Percentiles rank a stretch among this genome's conserved stretches.
Conservation (phyloP, 2,888 invertebrate genomes). For the Stenodera caucasica region DNA sequence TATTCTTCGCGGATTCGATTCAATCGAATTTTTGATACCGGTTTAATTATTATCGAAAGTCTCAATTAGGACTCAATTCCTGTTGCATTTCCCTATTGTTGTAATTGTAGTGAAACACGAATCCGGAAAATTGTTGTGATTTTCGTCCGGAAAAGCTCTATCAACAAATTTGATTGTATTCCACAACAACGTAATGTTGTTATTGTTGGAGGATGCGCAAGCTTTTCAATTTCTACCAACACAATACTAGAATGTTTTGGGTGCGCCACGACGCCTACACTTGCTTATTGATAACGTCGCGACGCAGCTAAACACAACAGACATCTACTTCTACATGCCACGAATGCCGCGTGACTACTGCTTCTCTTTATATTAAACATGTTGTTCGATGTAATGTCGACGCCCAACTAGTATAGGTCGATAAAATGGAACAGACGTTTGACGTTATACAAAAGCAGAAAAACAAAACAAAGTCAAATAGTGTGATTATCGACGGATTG, state of each 20-base stretch:
- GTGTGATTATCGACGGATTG: background rate
- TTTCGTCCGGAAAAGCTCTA: too few species aligned
- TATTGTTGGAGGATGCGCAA: too few species aligned
- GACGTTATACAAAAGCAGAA: background rate
- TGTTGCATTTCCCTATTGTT: conserved; percentile 17
- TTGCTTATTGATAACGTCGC: background rate
- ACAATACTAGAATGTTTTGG: background rate
- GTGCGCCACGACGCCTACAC: background rate
- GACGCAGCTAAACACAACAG: background rate
- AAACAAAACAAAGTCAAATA: background rate
- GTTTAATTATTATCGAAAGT: too few species aligned
- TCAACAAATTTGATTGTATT: too few species aligned
- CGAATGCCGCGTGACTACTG: background rate
- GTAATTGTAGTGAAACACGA: conserved; percentile 10
- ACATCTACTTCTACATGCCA: background rate
- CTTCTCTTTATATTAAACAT: background rate
- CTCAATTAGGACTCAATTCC: too few species aligned
- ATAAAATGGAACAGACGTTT: background rate
- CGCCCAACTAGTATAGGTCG: conserved; percentile 4
- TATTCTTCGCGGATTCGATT: too few species aligned
- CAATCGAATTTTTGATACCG: too few species aligned
- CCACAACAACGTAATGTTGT: too few species aligned
- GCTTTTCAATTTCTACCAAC: background rate
- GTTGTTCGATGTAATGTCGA: conserved; percentile 2
- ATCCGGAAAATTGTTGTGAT: background rate